Percentiles rank a stretch among this genome's conserved stretches.
Conservation (phyloP, 1,140 invertebrate genomes). For the Babylonia areolata region DNA sequence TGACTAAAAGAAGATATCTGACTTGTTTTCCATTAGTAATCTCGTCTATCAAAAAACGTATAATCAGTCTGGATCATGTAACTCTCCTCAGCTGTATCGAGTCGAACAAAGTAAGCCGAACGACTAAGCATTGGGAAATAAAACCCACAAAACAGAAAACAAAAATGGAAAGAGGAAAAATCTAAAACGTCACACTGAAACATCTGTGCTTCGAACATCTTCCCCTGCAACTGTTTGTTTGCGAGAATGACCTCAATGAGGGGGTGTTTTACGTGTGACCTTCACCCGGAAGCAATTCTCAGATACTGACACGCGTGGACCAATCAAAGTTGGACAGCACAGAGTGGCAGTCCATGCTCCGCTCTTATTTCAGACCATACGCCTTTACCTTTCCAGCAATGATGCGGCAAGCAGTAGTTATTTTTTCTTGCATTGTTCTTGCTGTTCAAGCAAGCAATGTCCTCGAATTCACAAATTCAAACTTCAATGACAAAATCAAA, state of each 20-base stretch:
- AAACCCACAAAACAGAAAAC: not conserved
- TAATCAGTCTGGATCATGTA: no score
- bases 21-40: no score
- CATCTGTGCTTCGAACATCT: no score
- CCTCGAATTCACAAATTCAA: conserved; percentile 88
- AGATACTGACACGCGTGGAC: conserved; percentile 5
- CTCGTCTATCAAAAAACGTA: no score
- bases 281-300: not conserved
- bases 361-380: not conserved
- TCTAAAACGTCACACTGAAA: no score
- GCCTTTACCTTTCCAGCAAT: not conserved
- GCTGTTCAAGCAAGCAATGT: conserved; percentile 81
- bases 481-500: conserved; percentile 86
- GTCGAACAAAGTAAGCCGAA: not conserved
- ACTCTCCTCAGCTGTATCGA: not conserved
- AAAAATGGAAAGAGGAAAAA: no score
- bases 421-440: conserved; percentile 31
- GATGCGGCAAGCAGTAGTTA: not conserved
- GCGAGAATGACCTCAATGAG: not conserved
- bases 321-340: conserved; percentile 7
- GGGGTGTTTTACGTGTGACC: no score
- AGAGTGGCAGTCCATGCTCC: not conserved
- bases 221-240: no score
- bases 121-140: not conserved
- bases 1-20: no score